Evolutionary conservation across 2,113 vertebrate species (phyloP).

Genomic region (Ailurus styani): DNA sequence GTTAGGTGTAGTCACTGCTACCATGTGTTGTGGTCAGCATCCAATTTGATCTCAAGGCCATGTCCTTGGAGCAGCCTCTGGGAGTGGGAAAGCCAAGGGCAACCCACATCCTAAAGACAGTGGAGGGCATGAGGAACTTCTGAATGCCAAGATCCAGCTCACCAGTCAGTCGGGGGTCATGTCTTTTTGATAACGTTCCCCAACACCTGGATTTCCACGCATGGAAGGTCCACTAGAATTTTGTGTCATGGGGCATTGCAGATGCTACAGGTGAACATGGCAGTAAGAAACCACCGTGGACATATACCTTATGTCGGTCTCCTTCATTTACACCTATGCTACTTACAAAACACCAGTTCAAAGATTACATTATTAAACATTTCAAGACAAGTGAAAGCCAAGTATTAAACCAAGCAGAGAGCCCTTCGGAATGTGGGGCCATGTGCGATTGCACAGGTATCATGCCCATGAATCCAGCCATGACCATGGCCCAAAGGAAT

Average conservation of each 20-base stretch:
- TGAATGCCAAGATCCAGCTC: background rate
- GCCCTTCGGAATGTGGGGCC: background rate
- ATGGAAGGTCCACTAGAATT: background rate
- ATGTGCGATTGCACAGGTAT: background rate
- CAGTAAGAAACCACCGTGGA: no score
- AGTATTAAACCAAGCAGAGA: background rate
- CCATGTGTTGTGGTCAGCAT: background rate
- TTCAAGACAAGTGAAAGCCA: background rate
- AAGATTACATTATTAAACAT: background rate
- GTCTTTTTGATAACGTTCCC: background rate
- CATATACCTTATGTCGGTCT: fast-evolving
- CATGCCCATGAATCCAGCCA: no score
- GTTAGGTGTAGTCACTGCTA: background rate
- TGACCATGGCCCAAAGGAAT: background rate
- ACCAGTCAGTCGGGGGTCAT: background rate
- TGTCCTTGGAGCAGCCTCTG: background rate
- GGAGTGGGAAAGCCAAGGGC: background rate
- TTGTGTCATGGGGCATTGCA: fast-evolving
- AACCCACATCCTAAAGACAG: background rate
- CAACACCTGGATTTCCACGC: fast-evolving
- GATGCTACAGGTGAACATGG: fast-evolving
- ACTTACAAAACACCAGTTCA: background rate
- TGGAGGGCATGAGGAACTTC: background rate
- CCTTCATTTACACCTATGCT: fast-evolving
- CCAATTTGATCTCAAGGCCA: background rate